Percentiles rank a stretch among this genome's conserved stretches.
These are phyloP conservation scores for Drosophila seguyi DNA, from an alignment of 1,140 invertebrate genomes.

Conservation along the genomic window DNA sequence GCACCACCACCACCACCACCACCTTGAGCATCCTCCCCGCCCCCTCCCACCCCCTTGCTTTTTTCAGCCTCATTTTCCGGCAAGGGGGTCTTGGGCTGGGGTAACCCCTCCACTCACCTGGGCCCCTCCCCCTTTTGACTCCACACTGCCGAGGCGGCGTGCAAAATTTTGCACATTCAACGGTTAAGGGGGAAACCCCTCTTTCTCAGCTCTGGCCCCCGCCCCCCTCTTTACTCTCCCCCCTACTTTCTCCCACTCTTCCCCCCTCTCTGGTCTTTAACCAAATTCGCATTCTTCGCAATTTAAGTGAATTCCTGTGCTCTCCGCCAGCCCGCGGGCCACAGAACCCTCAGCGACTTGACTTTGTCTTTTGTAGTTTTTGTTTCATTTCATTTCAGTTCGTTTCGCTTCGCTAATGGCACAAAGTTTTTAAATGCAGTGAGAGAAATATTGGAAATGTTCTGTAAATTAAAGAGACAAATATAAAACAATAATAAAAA, in stretches of 20 bases:
- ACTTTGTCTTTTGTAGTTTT: conserved; percentile 54
- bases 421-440: conserved; percentile 18
- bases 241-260: neutral
- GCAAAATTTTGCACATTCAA: conserved; percentile 52
- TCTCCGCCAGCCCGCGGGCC: conserved; percentile 31
- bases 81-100: neutral
- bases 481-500: neutral
- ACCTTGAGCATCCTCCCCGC: neutral
- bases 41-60: neutral
- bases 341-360: conserved; percentile 34
- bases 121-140: neutral
- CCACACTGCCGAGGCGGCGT: conserved; percentile 23
- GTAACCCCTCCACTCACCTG: conserved; percentile 18
- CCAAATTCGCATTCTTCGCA: conserved; percentile 51
- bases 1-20: conserved; percentile 19
- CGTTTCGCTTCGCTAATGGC: conserved; percentile 48
- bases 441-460: neutral
- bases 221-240: neutral
- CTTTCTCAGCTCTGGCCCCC: neutral
- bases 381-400: conserved; percentile 50
- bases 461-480: neutral
- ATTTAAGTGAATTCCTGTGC: conserved; percentile 53
- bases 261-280: conserved; percentile 26
- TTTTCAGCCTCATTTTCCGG: conserved; percentile 2
- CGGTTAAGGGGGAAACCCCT: neutral